phyloP scores from a whole-genome alignment of 1,140 invertebrate species.

The Saccostrea glomerata region DNA sequence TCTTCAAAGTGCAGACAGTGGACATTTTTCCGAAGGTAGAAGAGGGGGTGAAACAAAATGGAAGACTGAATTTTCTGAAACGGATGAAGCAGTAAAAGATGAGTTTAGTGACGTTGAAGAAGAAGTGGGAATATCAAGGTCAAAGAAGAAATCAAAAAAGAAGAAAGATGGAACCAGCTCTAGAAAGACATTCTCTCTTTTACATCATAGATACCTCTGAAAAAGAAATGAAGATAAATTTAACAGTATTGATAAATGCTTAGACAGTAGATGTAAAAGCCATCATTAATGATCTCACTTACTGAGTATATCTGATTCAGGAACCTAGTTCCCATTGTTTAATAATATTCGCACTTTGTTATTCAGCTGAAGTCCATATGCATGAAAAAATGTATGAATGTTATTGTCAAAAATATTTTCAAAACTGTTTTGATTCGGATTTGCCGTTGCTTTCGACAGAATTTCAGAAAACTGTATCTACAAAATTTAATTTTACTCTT shows the following conservation, averaged over 20 bases:
- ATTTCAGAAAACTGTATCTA: too few species aligned
- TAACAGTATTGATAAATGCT: neutral
- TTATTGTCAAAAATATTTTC: too few species aligned
- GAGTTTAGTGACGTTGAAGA: neutral
- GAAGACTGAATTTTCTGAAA: neutral
- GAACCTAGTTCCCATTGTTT: too few species aligned
- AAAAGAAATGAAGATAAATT: neutral
- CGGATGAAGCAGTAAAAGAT: neutral
- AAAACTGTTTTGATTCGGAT: too few species aligned
- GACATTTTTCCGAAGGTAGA: neutral
- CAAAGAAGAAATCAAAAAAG: slow-evolving; percentile 3
- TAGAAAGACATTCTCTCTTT: neutral
- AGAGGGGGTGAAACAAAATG: neutral
- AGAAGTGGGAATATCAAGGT: neutral
- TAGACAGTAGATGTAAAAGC: neutral
- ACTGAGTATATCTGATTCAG: too few species aligned
- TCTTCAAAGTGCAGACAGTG: neutral
- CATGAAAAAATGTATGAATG: too few species aligned
- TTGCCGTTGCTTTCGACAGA: too few species aligned
- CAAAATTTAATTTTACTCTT: too few species aligned
- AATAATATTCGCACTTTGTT: too few species aligned
- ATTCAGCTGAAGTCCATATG: too few species aligned
- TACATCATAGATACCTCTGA: neutral
- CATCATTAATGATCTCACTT: too few species aligned
- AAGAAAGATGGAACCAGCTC: neutral